phyloP scores from a whole-genome alignment of 2,113 vertebrate species.

The Peucedramus taeniatus region DNA sequence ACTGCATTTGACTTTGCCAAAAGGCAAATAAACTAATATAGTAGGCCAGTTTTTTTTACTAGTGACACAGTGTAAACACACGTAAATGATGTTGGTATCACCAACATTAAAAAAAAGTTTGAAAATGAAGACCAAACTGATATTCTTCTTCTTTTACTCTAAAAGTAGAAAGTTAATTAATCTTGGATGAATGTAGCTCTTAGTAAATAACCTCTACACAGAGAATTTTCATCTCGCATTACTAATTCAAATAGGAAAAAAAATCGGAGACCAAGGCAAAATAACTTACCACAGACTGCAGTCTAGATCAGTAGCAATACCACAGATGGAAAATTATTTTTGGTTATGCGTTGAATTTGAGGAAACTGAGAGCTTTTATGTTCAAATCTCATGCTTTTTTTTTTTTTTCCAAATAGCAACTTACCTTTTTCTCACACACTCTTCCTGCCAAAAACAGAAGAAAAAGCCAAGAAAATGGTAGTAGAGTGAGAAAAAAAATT shows the following conservation, averaged over 20 bases:
- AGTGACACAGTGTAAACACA: neutral
- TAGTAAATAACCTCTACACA: neutral
- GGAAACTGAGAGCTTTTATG: neutral
- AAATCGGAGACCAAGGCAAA: neutral
- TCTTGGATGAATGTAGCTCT: neutral
- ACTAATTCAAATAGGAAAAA: neutral
- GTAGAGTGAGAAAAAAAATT: neutral
- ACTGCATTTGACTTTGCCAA: neutral
- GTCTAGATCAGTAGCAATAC: neutral
- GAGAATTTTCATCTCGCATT: neutral
- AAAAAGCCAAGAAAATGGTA: rapidly evolving
- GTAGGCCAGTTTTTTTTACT: neutral
- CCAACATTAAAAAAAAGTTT: neutral
- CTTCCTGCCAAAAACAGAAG: rapidly evolving
- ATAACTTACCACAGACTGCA: neutral
- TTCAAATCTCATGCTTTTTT: rapidly evolving
- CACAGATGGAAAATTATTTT: neutral
- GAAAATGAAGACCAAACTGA: neutral
- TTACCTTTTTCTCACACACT: neutral
- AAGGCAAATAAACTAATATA: neutral
- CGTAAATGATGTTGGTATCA: neutral
- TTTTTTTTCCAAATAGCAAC: neutral
- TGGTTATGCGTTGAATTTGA: neutral
- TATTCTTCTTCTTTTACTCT: neutral
- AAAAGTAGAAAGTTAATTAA: neutral